Conservation (phyloP, 2,797 vertebrate genomes). For the Lepus townsendii region DNA sequence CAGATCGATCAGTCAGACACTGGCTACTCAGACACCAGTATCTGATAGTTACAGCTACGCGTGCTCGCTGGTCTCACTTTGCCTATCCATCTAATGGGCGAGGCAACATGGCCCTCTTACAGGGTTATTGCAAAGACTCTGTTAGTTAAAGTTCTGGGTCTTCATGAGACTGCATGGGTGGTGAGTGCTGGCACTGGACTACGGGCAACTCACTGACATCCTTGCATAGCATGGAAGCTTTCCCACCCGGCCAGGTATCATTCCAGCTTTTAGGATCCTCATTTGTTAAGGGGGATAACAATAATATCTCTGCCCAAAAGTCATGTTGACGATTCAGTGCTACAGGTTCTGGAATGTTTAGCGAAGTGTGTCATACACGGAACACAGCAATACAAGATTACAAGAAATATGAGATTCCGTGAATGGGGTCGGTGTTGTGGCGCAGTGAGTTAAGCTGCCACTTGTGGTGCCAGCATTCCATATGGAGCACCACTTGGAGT, state of each 20-base stretch:
- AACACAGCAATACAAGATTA: too few species aligned
- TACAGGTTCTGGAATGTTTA: neutral
- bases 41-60: neutral
- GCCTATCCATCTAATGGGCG: neutral
- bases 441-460: too few species aligned
- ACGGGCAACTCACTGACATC: too few species aligned
- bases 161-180: rapidly evolving
- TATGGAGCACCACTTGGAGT: too few species aligned
- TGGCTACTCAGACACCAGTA: neutral
- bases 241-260: too few species aligned
- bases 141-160: neutral
- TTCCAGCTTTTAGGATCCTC: neutral
- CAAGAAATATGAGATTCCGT: rapidly evolving
- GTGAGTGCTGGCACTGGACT: rapidly evolving
- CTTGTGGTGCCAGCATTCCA: too few species aligned
- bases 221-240: neutral
- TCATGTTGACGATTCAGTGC: neutral
- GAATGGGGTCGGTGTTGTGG: too few species aligned
- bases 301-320: neutral
- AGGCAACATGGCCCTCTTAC: rapidly evolving
- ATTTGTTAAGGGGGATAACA: neutral
- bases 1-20: neutral
- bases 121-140: neutral
- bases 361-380: rapidly evolving
- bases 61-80: neutral